Conservation (phyloP, 2,888 invertebrate genomes). For the Escarpia spicata region DNA sequence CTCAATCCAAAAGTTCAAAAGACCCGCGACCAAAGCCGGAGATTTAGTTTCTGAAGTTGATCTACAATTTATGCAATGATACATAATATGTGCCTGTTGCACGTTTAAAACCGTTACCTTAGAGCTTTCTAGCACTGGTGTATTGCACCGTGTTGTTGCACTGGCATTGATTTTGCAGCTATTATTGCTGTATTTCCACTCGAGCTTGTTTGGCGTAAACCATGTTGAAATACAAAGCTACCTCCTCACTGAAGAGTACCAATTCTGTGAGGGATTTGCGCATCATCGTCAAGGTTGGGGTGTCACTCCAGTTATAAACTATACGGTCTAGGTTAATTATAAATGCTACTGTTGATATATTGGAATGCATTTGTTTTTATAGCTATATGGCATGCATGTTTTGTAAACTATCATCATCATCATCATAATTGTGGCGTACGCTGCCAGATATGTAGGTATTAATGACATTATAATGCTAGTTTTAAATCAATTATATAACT, state of each 20-base stretch:
- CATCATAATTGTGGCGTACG: background rate
- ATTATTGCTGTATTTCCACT: background rate
- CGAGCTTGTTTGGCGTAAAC: background rate
- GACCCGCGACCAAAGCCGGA: constrained; percentile 4
- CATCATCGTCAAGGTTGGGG: background rate
- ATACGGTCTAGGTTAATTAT: too few relatives aligned
- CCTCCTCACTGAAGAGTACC: background rate
- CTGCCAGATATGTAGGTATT: background rate
- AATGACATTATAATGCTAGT: background rate
- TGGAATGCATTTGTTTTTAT: background rate
- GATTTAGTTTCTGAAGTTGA: constrained; percentile 2
- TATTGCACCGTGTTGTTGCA: background rate
- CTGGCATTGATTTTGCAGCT: background rate
- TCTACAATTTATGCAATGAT: background rate
- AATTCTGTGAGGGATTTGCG: background rate
- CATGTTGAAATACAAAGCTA: background rate
- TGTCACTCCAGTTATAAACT: background rate
- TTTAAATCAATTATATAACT: background rate
- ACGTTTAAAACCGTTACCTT: background rate
- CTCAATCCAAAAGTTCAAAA: background rate
- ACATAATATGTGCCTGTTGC: background rate
- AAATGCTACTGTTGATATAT: too few relatives aligned
- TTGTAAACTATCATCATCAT: background rate
- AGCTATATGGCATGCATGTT: background rate
- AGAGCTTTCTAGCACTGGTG: background rate